Base-by-base conservation (phyloP, 2,888 invertebrate species). In the Cantharis nigra region DNA sequence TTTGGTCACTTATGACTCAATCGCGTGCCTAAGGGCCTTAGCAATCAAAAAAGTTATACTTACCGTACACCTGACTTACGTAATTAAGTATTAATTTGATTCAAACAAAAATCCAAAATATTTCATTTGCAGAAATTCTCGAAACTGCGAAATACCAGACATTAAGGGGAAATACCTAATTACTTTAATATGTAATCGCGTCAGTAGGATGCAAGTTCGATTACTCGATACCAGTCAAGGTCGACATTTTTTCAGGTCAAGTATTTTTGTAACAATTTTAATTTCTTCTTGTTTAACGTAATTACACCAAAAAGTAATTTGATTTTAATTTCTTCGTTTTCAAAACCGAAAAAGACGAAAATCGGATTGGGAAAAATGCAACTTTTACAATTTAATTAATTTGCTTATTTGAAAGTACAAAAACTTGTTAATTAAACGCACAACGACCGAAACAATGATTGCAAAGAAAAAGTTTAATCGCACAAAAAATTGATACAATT, bases 401-500 rank as follows among this genome's bases (percentile, higher is more conserved):
- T 49, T 49, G 7, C 49, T 49, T 49, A 49, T 49, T 49, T 49
- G 49, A 49, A 49, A 49, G 49, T 49, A n/a, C 49, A 49, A 49
- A n/a, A 49, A 49, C 14, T 67, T 20, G 20, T n/a, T 26, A 67
- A 67, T 26, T 62, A 62, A 16, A 16, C 18, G 23, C 49, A 71
- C 63, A 28, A 64, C 64, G 33, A 71, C 30, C 63, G 9, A 71
- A 71, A 63, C 63, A 71, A 71, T 49, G 20, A 63, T 62, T 49
- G 16, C 33, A 70, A 23, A 70, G 18, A 16, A 70, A 70, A 70
- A 20, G 16, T 20, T 70, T 70, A 63, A 16, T 16, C 71, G n/a
- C 14, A 63, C 28, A 64, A 71, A 71, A 64, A 71, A 64, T 64
- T 71, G 71, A 64, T 71, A 71, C 26, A 64, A 64, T 71, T 71